Percentiles rank a stretch among this genome's conserved stretches.
Conservation (phyloP, 2,888 invertebrate genomes). For the Serripes groenlandicus region DNA sequence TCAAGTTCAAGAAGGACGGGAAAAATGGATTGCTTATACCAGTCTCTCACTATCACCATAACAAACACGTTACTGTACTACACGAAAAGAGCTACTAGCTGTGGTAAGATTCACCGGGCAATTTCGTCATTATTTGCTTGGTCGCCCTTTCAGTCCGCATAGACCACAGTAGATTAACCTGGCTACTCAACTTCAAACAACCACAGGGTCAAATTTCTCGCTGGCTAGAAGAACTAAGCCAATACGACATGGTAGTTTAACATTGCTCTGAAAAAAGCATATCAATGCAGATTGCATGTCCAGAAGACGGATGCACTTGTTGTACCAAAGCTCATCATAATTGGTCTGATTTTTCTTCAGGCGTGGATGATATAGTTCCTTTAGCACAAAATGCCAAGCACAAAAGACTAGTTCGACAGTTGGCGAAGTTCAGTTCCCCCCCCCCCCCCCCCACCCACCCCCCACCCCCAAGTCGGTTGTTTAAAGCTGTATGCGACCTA, state of each 20-base stretch:
- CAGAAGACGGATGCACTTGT: too few relatives aligned
- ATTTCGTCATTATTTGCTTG: slow-evolving; percentile 26
- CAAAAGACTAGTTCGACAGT: too few relatives aligned
- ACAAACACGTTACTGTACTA: background rate
- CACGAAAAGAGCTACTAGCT: slow-evolving; percentile 19
- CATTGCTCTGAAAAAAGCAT: slow-evolving; percentile 24
- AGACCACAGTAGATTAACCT: slow-evolving; percentile 10
- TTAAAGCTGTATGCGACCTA: slow-evolving; percentile 15
- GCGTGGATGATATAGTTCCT: too few relatives aligned
- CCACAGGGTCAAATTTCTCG: slow-evolving; percentile 15
- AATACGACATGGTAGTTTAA: slow-evolving; percentile 15
- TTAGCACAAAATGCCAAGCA: too few relatives aligned
- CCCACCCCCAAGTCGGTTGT: too few relatives aligned
- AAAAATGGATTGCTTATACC: slow-evolving; percentile 22
- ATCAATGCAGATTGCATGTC: slow-evolving; percentile 34
- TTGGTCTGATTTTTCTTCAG: too few relatives aligned
- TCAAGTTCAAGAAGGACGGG: slow-evolving; percentile 29
- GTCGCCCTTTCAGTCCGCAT: slow-evolving; percentile 15
- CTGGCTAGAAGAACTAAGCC: slow-evolving; percentile 22
- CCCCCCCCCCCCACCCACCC: too few relatives aligned
- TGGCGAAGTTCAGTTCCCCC: too few relatives aligned
- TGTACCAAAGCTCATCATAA: too few relatives aligned
- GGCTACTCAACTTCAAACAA: slow-evolving; percentile 18
- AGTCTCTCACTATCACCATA: background rate
- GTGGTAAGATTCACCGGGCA: slow-evolving; percentile 14